Base-by-base conservation (phyloP, 2,113 vertebrate species). In the Paratilapia polleni region DNA sequence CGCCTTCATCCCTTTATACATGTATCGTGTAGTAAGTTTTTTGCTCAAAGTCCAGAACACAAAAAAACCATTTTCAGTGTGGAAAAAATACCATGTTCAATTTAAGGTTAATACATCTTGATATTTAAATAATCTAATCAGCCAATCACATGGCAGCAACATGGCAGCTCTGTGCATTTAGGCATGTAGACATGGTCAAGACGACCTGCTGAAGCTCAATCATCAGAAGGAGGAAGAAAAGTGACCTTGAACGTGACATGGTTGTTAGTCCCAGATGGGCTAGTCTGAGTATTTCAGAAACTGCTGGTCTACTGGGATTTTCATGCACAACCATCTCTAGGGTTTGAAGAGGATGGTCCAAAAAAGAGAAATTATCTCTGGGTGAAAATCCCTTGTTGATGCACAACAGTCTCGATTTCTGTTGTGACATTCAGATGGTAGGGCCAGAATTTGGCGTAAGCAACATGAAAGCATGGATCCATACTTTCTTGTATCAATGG, bases 51-150 rank as follows among this genome's bases (percentile, higher is more conserved):
- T 49, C 34, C 73, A 78, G 58, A 66, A 34, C 12, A 78, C 36
- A 47, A 15, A 70, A 47, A 15, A 74, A 14, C 15, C 17, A 10
- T 58, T 54, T 73, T 34, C 15, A n/a, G 15, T 15, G 38, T 41
- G 36, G 22, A 58, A 31, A 31, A 83, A 77, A 60, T n/a, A 10
- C 7, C 13, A 22, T 12, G 15, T 70, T 28, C 41, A 73, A 56
- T 78, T 20, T 13, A 17, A 70, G 52, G 19, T 43, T 64, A 64
- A 57, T 52, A n/a, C 66, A 66, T 70, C 7, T 64, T 52, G 12
- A 58, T 74, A 54, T 81, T 76, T 38, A 89, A 84, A 80, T 73
- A 13, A 47, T 47, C 41, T 47, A 68, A 49, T 49, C 64, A 68
- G 64, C 38, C 43, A n/a, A 26, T 68, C 38, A 68, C 63, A 49